phyloP scores from a whole-genome alignment of 1,140 invertebrate genomes.

The Tetragnatha versicolor region DNA sequence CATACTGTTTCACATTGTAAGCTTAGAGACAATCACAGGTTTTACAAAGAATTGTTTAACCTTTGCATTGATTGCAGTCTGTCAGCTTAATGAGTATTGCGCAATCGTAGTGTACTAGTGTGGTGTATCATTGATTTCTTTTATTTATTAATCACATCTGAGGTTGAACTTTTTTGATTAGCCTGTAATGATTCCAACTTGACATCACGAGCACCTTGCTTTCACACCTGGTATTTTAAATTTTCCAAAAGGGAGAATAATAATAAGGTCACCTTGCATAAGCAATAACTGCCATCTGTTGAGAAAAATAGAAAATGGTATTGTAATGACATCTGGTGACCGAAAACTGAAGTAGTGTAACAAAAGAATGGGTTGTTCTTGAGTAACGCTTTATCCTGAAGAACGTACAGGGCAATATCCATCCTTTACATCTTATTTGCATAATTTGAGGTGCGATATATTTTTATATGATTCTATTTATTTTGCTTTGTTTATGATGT shows the following conservation, averaged over 20 bases:
- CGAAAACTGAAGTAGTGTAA: conserved; percentile 49
- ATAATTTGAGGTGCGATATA: conserved; percentile 52
- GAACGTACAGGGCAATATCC: conserved; percentile 45
- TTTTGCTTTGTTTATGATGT: background rate
- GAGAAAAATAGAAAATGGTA: conserved; percentile 48
- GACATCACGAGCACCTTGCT: too few relatives aligned
- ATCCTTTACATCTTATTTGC: conserved; percentile 55
- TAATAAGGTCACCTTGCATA: conserved; percentile 49
- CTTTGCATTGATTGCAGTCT: too few relatives aligned
- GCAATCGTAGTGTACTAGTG: conserved; percentile 41
- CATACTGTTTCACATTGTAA: too few relatives aligned
- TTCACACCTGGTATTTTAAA: too few relatives aligned
- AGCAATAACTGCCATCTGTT: conserved; percentile 55
- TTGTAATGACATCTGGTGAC: conserved; percentile 56
- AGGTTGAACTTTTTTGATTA: too few relatives aligned
- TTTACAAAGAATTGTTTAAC: too few relatives aligned
- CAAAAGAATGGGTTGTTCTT: conserved; percentile 54
- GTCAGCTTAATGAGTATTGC: conserved; percentile 30
- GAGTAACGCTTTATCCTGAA: conserved; percentile 40
- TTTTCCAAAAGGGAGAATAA: conserved; percentile 1
- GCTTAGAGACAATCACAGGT: too few relatives aligned
- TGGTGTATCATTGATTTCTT: conserved; percentile 20
- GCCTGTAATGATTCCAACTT: too few relatives aligned
- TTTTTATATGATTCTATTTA: conserved; percentile 24
- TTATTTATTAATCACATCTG: too few relatives aligned